These are phyloP conservation scores for Planococcus citri DNA, from an alignment of 1,140 invertebrate species.

Conservation along the genomic window DNA sequence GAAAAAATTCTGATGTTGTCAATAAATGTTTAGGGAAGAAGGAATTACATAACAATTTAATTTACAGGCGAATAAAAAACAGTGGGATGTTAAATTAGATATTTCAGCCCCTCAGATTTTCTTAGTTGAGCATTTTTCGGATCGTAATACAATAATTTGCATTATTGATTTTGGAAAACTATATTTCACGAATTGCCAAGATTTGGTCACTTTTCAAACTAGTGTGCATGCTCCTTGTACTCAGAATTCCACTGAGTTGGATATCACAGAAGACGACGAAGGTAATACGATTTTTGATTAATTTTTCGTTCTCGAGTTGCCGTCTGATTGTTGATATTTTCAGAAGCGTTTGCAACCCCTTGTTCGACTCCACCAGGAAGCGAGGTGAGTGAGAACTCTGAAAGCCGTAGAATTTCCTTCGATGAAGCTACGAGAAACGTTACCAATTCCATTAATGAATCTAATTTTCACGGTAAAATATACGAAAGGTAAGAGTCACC, in stretches of 20 bases:
- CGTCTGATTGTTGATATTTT: conserved; percentile 27
- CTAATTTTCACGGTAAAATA: conserved; percentile 53
- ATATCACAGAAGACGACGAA: conserved; percentile 34
- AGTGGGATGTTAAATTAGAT: conserved; percentile 79
- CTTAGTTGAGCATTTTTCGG: conserved; percentile 66
- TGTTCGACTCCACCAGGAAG: conserved; percentile 81
- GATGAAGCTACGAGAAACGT: conserved; percentile 10
- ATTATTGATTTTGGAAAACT: conserved; percentile 74
- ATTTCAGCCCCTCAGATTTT: conserved; percentile 88
- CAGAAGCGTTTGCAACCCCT: conserved; percentile 65
- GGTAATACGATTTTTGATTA: conserved; percentile 25
- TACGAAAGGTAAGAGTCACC: conserved; percentile 47
- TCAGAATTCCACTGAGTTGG: conserved; percentile 23
- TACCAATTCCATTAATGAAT: conserved; percentile 43
- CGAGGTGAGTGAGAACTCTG: conserved; percentile 43
- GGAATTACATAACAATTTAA: too few species aligned
- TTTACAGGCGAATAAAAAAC: conserved; percentile 47
- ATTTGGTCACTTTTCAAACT: background rate
- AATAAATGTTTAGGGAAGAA: too few species aligned
- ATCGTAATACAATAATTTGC: conserved; percentile 63
- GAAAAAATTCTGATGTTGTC: background rate
- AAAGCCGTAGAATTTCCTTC: background rate
- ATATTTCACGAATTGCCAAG: conserved; percentile 49
- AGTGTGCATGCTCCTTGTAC: conserved; percentile 36
- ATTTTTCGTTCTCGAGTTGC: conserved; percentile 22